Percentiles rank a stretch among this genome's conserved stretches.
Evolutionary conservation across 2,888 invertebrate genomes (phyloP).

Genomic region (Drosophila kambysellisi): DNA sequence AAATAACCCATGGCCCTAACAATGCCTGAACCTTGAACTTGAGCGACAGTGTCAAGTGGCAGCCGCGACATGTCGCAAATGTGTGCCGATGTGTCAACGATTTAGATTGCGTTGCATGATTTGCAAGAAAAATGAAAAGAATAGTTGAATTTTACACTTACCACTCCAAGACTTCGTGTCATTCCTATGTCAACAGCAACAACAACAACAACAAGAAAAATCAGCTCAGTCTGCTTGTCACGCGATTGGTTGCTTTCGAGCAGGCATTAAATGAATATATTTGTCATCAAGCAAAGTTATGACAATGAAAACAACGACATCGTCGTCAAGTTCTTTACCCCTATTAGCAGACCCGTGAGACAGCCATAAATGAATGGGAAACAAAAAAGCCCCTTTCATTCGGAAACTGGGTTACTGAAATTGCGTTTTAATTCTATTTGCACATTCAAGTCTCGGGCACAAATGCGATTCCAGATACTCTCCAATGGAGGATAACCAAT

Average conservation of each 20-base stretch:
- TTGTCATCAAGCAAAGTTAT: conserved; percentile 74
- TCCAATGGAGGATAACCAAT: conserved; percentile 46
- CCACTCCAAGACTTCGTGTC: conserved; percentile 43
- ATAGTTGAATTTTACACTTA: conserved; percentile 76
- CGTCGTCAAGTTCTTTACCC: conserved; percentile 50
- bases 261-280: conserved; percentile 78
- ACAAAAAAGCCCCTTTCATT: conserved; percentile 25
- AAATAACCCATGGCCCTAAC: conserved; percentile 45
- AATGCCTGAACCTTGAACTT: conserved; percentile 72
- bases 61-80: conserved; percentile 39
- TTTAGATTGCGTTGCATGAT: conserved; percentile 78
- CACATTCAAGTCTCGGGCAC: conserved; percentile 60
- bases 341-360: conserved; percentile 62
- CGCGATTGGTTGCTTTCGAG: conserved; percentile 75
- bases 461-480: conserved; percentile 45
- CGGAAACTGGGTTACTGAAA: conserved; percentile 60
- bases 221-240: conserved; percentile 68
- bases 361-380: conserved; percentile 31
- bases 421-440: conserved; percentile 76
- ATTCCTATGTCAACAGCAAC: conserved; percentile 18
- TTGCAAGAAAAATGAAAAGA: conserved; percentile 81
- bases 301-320: conserved; percentile 43
- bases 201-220: conserved; percentile 36
- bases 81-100: conserved; percentile 75
- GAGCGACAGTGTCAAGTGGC: conserved; percentile 64